Percentiles rank a stretch among this genome's conserved stretches.
Evolutionary conservation across 1,140 invertebrate species (phyloP).

Genomic region (Cyclina sinensis): DNA sequence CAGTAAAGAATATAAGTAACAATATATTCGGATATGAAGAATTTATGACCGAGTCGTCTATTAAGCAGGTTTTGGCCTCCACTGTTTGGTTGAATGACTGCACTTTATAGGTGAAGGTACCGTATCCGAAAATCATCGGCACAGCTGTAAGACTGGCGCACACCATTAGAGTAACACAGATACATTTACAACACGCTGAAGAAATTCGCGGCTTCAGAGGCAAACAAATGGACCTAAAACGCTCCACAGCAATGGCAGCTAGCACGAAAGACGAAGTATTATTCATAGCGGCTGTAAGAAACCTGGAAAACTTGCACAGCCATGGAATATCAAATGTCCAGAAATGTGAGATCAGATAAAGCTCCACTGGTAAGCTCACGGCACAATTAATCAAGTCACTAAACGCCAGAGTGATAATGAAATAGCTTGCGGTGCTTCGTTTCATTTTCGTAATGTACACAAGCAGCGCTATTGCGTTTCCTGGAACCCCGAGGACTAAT

Average conservation of each 20-base stretch:
- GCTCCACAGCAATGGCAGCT: conserved; percentile 61
- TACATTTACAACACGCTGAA: conserved; percentile 1
- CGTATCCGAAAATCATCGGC: conserved; percentile 60
- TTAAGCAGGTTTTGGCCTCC: conserved; percentile 39
- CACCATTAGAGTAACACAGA: conserved; percentile 22
- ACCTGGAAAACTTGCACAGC: conserved; percentile 52
- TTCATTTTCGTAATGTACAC: conserved; percentile 65
- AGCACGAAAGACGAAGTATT: conserved; percentile 54
- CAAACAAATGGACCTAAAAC: conserved; percentile 55
- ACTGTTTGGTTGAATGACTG: conserved; percentile 13
- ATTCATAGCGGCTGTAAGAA: conserved; percentile 57
- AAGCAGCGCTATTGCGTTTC: conserved; percentile 45
- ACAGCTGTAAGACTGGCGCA: conserved; percentile 38
- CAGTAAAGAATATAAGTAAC: conserved; percentile 51
- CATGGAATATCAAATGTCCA: conserved; percentile 54
- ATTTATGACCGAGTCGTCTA: conserved; percentile 48
- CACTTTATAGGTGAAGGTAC: conserved; percentile 17
- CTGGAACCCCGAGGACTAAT: conserved; percentile 48
- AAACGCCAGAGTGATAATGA: conserved; percentile 55
- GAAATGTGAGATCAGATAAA: conserved; percentile 51
- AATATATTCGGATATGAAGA: conserved; percentile 52
- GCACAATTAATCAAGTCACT: conserved; percentile 59
- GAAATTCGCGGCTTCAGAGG: conserved; percentile 50
- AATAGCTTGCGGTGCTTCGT: conserved; percentile 58
- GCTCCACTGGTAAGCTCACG: conserved; percentile 46